phyloP scores from a whole-genome alignment of 1,140 invertebrate genomes.

The Bradysia coprophila region DNA sequence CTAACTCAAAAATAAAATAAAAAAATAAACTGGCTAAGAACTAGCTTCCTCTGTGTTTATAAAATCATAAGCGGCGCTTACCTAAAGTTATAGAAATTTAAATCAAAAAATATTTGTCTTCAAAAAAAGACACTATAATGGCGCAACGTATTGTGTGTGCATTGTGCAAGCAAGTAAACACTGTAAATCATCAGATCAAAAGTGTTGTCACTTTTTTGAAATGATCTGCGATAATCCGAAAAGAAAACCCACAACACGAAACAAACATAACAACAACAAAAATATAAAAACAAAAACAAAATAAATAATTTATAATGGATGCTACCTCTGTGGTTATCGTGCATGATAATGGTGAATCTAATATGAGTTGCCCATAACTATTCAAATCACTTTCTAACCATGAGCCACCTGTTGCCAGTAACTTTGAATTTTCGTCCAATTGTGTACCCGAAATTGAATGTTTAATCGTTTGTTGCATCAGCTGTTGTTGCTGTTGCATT shows the following conservation, averaged over 20 bases:
- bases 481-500: constrained; percentile 12
- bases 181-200: no score
- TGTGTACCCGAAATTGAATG: constrained; percentile 2
- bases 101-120: no score
- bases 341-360: background rate
- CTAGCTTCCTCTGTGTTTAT: no score
- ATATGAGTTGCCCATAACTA: background rate
- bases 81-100: no score
- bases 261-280: background rate
- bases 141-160: no score
- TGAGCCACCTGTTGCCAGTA: constrained; percentile 7
- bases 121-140: no score
- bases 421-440: constrained; percentile 15
- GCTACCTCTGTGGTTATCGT: background rate
- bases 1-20: no score
- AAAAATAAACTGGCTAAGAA: no score
- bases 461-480: constrained; percentile 9
- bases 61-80: no score
- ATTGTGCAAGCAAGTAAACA: no score
- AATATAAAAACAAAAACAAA: background rate
- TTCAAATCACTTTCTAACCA: background rate
- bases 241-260: background rate
- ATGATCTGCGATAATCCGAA: no score
- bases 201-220: no score
- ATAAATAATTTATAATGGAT: background rate